A percentile compares a stretch with the other conserved stretches of the same genome.
phyloP scores from a whole-genome alignment of 2,888 invertebrate species.

The Epirrita christyi region DNA sequence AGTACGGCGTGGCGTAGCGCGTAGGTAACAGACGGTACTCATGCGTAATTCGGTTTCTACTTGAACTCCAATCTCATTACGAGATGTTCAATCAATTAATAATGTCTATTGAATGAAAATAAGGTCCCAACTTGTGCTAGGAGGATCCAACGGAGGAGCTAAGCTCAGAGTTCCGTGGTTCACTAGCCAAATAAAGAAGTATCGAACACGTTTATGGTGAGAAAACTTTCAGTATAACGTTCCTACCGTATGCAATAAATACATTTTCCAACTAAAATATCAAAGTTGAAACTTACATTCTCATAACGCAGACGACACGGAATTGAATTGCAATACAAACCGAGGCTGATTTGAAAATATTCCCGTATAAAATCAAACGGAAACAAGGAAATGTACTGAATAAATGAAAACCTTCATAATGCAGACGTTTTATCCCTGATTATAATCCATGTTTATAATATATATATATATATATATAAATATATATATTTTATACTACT shows the following conservation, averaged over 20 bases:
- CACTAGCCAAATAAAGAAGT: not conserved
- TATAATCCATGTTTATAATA: too few species aligned
- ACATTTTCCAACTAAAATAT: conserved; percentile 15
- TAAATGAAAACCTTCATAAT: conserved; percentile 13
- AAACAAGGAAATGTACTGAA: conserved; percentile 21
- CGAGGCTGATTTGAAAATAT: conserved; percentile 17
- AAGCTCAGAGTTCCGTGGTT: not conserved
- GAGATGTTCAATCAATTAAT: conserved; percentile 8
- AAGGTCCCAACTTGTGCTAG: not conserved
- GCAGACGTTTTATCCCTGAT: too few species aligned
- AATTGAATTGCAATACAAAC: conserved; percentile 17
- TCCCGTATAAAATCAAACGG: conserved; percentile 18
- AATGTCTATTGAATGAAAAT: not conserved
- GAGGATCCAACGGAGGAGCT: not conserved
- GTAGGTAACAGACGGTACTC: not conserved
- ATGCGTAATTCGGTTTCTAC: conserved; percentile 8
- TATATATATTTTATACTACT: too few species aligned
- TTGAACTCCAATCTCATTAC: conserved; percentile 8
- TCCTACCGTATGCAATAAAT: conserved; percentile 4
- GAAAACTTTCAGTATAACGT: not conserved
- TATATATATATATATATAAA: too few species aligned
- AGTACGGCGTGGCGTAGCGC: not conserved
- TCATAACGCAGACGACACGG: conserved; percentile 14
- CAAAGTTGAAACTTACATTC: conserved; percentile 8
- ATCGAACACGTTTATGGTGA: not conserved